These are phyloP conservation scores for Brachionus plicatilis DNA, from an alignment of 1,140 invertebrate genomes.

Conservation along the genomic window DNA sequence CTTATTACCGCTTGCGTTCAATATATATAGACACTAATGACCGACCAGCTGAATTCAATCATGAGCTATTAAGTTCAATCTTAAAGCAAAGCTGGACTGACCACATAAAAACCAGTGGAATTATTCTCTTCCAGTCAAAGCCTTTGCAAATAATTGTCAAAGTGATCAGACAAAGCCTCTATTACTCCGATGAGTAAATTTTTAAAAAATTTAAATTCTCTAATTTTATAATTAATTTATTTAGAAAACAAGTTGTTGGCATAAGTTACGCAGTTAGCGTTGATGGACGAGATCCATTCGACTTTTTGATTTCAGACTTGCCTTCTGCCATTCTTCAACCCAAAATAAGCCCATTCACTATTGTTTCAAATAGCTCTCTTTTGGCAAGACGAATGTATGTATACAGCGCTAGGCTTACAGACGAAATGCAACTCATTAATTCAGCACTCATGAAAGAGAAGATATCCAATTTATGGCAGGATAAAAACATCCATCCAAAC, in stretches of 20 bases:
- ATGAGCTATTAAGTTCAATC: neutral
- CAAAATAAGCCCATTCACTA: neutral
- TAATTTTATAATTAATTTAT: neutral
- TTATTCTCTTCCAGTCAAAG: neutral
- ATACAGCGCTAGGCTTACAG: neutral
- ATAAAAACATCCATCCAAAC: neutral
- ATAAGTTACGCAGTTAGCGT: neutral
- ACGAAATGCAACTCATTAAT: neutral
- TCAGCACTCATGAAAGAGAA: neutral
- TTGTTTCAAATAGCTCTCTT: neutral
- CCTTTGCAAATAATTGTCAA: neutral
- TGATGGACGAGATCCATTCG: neutral
- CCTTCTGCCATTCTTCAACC: neutral
- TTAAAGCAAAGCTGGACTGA: neutral
- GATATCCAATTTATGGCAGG: neutral
- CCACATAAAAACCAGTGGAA: neutral
- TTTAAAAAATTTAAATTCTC: neutral
- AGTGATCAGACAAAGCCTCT: neutral
- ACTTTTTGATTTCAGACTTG: neutral
- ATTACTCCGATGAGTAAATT: neutral
- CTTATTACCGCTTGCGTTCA: neutral
- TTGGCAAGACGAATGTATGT: slow-evolving; percentile 16
- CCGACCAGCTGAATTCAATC: neutral
- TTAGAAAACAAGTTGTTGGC: neutral
- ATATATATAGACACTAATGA: neutral